Conservation (phyloP, 2,888 invertebrate genomes). For the Corbicula japonica region DNA sequence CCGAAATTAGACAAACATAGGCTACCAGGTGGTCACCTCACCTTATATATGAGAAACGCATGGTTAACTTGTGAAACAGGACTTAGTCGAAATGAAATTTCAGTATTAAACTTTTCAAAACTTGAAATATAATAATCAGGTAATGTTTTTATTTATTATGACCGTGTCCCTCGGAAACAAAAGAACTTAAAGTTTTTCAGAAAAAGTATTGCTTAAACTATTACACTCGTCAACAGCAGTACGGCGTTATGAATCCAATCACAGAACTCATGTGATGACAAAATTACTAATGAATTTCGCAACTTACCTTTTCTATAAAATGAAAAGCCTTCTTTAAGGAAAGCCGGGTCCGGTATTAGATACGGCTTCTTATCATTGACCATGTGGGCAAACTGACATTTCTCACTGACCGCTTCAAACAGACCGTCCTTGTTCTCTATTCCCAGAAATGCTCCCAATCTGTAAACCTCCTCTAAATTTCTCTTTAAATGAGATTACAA, state of each 20-base stretch:
- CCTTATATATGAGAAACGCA: no score
- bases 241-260: no score
- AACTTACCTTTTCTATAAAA: slow-evolving; percentile 16
- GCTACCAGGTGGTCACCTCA: background rate
- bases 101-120: no score
- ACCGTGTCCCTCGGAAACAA: no score
- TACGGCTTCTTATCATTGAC: slow-evolving; percentile 6
- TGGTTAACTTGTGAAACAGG: no score
- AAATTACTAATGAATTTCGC: no score
- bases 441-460: slow-evolving; percentile 41
- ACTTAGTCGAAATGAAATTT: no score
- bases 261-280: no score
- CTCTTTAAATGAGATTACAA: slow-evolving; percentile 25
- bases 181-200: no score
- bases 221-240: no score
- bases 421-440: slow-evolving; percentile 23
- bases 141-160: background rate
- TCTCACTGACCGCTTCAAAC: slow-evolving; percentile 32
- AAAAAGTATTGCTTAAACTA: no score
- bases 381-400: slow-evolving; percentile 45
- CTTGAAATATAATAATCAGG: background rate
- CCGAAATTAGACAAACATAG: background rate
- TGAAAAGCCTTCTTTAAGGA: slow-evolving; percentile 7
- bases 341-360: background rate
- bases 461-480: slow-evolving; percentile 26